Conservation (phyloP, 1,140 invertebrate genomes). For the Drosophila pruinosa region DNA sequence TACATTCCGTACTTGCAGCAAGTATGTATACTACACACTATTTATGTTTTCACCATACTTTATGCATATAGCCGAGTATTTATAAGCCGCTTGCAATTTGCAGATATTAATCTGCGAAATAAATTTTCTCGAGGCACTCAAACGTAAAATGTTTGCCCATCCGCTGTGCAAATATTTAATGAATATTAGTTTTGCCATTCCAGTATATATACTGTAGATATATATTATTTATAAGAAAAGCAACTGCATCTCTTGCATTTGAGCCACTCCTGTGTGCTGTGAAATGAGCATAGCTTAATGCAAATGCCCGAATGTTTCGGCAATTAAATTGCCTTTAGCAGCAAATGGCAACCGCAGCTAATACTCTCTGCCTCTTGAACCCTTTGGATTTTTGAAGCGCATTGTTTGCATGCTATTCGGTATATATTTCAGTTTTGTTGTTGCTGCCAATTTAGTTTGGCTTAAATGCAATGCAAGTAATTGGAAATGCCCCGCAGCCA, state of each 20-base stretch:
- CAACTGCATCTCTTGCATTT: constrained; percentile 5
- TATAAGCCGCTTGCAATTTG: constrained; percentile 62
- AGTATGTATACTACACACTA: constrained; percentile 22
- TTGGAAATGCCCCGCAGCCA: constrained; percentile 23
- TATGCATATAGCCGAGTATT: constrained; percentile 12
- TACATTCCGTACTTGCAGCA: background rate
- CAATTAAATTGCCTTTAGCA: constrained; percentile 48
- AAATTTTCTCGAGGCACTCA: constrained; percentile 67
- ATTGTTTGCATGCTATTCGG: constrained; percentile 28
- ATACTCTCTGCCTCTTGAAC: too few species aligned
- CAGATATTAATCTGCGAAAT: constrained; percentile 67
- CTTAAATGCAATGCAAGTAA: constrained; percentile 34
- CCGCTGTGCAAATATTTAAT: constrained; percentile 70
- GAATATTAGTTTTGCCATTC: constrained; percentile 67
- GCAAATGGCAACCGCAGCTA: constrained; percentile 3
- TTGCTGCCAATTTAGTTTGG: constrained; percentile 21
- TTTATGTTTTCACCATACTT: constrained; percentile 11
- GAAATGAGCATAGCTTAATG: constrained; percentile 54
- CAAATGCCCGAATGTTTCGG: constrained; percentile 44
- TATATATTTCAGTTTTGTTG: constrained; percentile 6
- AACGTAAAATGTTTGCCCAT: constrained; percentile 59
- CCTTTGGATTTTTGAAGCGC: constrained; percentile 16
- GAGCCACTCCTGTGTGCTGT: constrained; percentile 27
- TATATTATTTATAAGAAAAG: constrained; percentile 7
- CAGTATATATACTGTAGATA: background rate